phyloP scores from a whole-genome alignment of 2,888 invertebrate genomes.

The Folsomia manolachei region DNA sequence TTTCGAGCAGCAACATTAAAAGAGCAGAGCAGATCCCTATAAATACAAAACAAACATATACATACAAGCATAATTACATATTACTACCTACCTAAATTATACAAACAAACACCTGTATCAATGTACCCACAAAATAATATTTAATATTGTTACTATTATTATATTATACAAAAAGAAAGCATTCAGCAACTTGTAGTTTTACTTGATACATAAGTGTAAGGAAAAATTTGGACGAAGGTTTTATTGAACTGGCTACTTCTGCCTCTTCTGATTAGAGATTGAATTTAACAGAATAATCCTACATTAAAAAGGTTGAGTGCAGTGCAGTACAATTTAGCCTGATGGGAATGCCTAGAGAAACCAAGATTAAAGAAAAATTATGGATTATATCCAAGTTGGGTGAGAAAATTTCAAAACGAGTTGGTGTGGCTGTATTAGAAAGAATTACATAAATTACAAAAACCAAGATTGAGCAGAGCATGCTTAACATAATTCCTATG shows the following conservation, averaged over 20 bases:
- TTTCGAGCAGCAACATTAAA: too few species aligned
- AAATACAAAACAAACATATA: background rate
- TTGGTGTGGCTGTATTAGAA: background rate
- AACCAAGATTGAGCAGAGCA: background rate
- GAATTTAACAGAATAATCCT: too few species aligned
- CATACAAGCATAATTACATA: background rate
- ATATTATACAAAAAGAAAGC: background rate
- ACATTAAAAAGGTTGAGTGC: too few species aligned
- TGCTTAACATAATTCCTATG: background rate
- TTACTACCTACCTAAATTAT: background rate
- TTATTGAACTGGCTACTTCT: too few species aligned
- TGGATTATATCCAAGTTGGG: background rate
- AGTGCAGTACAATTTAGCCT: too few species aligned
- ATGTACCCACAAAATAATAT: conserved; percentile 3
- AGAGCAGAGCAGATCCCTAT: background rate
- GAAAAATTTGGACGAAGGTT: background rate
- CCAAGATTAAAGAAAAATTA: background rate
- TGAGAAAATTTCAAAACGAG: background rate
- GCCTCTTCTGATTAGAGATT: too few species aligned
- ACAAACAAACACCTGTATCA: background rate
- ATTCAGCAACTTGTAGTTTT: background rate
- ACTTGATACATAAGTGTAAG: background rate
- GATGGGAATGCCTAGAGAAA: background rate
- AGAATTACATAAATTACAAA: conserved; percentile 7
- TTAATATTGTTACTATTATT: conserved; percentile 2